Base-by-base conservation (phyloP, 2,797 vertebrate species). In the Pampus argenteus region DNA sequence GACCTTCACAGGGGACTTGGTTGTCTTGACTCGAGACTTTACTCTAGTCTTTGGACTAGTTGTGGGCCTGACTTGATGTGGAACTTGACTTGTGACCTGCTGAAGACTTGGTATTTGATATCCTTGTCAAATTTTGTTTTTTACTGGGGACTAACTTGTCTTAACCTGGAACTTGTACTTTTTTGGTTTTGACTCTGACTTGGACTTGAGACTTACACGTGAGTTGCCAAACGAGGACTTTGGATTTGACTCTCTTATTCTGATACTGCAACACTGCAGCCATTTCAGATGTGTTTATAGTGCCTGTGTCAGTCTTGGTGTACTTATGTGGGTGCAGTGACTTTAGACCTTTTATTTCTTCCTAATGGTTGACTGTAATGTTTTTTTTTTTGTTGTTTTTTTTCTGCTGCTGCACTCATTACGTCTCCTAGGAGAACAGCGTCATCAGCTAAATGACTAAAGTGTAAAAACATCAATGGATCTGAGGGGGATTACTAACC, bases 361-460 rank as follows among this genome's bases (percentile, higher is more conserved):
- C 31, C 49, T 56, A 56, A 70, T 55, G 48, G 20, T 64, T 1
- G 25, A n/a, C 14, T 60, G 23, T 72, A 63, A 38, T 38, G 62
- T 42, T 34, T 59, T 49, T 55, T 20, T 7, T 68, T 54, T 9
- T 63, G 54, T 65, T 29, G 71, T 34, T 59, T 49, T 55, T 20
- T 7, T 68, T 54, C 13, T 63, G 54, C 67, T 29, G 71, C 42
- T 31, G 68, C 57, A 1, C 74, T 68, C 71, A 47, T 83, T 62
- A 62, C 55, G 70, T 23, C 51, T 71, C 61, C 40, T 49, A 25
- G 51, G 63, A 61, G 75, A 60, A 26, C 20, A 77, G 73, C 71
- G 26, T 66, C 54, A 51, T 62, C 67, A 79, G 67, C 79, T 25
- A 63, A 79, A 79, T n/a, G 62, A 61, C 45, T 45, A 8, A 20